phyloP scores from a whole-genome alignment of 2,797 vertebrate species.

The Myiotriccus ornatus region DNA sequence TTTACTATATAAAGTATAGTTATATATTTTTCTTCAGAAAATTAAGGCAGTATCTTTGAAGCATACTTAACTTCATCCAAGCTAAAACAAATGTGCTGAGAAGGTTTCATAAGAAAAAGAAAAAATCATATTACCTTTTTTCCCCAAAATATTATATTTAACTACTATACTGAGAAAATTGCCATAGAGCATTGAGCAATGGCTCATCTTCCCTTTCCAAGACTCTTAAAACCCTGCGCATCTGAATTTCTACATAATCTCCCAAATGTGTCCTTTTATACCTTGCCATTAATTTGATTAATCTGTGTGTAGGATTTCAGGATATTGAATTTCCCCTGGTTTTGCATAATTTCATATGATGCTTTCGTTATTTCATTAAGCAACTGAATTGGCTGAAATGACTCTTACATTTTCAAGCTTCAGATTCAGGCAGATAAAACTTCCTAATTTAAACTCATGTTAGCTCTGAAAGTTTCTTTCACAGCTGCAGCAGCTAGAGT shows the following conservation, averaged over 20 bases:
- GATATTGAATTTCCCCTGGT: slow-evolving; percentile 37
- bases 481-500: neutral
- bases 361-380: slow-evolving; percentile 42
- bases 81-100: neutral
- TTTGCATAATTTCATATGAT: slow-evolving; percentile 46
- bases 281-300: slow-evolving; percentile 48
- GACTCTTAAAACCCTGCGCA: neutral
- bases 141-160: neutral
- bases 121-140: neutral
- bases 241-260: slow-evolving; percentile 24
- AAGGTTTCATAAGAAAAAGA: neutral
- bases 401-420: slow-evolving; percentile 14
- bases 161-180: neutral
- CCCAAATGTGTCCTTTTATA: slow-evolving; percentile 3
- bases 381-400: slow-evolving; percentile 2
- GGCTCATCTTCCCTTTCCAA: neutral
- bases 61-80: neutral
- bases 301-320: neutral
- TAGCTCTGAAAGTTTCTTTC: neutral
- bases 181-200: neutral
- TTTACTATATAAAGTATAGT: neutral
- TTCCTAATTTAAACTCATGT: slow-evolving; percentile 12
- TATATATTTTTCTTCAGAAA: neutral
- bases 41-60: neutral
- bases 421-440: slow-evolving; percentile 16